Evolutionary conservation across 1,140 invertebrate genomes (phyloP).

Genomic region (Papilio dardanus): DNA sequence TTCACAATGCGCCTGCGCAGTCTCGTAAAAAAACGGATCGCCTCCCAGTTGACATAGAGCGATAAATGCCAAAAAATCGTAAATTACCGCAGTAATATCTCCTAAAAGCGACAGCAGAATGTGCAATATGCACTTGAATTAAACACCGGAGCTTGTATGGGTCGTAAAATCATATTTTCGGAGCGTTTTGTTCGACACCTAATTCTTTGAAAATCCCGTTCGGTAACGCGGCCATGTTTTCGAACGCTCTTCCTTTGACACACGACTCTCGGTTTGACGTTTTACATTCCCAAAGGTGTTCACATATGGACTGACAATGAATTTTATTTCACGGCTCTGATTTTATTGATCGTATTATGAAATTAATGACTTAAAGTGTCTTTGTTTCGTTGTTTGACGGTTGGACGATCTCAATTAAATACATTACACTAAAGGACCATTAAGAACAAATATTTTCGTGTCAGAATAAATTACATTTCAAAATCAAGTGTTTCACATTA

Average conservation of each 20-base stretch:
- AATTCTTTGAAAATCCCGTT: constrained; percentile 38
- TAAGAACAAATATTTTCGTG: neutral
- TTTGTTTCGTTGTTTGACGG: neutral
- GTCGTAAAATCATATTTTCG: constrained; percentile 59
- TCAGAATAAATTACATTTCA: neutral
- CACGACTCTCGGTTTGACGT: constrained; percentile 37
- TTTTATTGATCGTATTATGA: constrained; percentile 23
- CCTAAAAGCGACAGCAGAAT: constrained; percentile 50
- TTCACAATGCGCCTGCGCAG: constrained; percentile 51
- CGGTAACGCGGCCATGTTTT: constrained; percentile 29
- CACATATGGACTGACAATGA: constrained; percentile 43
- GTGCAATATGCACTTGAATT: constrained; percentile 51
- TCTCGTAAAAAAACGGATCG: constrained; percentile 55
- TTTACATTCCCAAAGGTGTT: constrained; percentile 44
- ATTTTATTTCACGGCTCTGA: constrained; percentile 24
- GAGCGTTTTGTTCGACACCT: constrained; percentile 45
- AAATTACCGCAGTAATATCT: constrained; percentile 56
- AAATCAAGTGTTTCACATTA: neutral
- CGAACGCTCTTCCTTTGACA: constrained; percentile 42
- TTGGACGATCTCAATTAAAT: neutral
- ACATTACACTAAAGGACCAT: neutral
- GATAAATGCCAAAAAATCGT: constrained; percentile 59
- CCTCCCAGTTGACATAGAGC: constrained; percentile 56
- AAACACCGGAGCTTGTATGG: constrained; percentile 44
- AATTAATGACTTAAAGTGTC: constrained; percentile 16